Conservation (phyloP, 2,888 invertebrate species). For the Hyles lineata region DNA sequence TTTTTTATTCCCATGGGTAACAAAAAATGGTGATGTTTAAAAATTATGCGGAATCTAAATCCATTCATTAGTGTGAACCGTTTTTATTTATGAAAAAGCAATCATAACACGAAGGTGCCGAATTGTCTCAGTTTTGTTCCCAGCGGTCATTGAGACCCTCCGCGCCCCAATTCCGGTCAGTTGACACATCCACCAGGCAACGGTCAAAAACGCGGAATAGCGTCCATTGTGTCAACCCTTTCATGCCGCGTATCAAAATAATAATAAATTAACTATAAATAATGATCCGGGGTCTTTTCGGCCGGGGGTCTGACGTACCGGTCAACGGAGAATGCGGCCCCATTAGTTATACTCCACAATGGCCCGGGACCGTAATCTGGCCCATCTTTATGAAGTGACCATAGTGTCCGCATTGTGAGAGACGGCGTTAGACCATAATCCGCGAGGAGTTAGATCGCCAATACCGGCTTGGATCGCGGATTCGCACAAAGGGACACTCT, state of each 20-base stretch:
- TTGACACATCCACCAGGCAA: conserved; percentile 58
- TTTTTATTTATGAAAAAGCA: background rate
- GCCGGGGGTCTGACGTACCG: conserved; percentile 72
- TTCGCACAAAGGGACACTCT: conserved; percentile 18
- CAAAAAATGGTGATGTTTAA: background rate
- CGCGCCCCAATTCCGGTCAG: conserved; percentile 54
- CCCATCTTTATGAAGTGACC: conserved; percentile 81
- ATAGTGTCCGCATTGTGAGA: conserved; percentile 69
- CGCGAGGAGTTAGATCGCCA: conserved; percentile 10
- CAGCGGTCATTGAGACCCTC: conserved; percentile 38
- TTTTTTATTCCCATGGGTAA: too few species aligned
- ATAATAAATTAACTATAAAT: conserved; percentile 84
- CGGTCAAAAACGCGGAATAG: conserved; percentile 75
- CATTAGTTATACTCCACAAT: conserved; percentile 81
- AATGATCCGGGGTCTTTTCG: conserved; percentile 58
- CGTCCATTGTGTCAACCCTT: conserved; percentile 73
- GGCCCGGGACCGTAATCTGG: conserved; percentile 67
- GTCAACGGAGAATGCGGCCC: conserved; percentile 79
- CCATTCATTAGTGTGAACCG: conserved; percentile 15
- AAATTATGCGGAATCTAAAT: background rate
- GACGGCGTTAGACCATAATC: conserved; percentile 82
- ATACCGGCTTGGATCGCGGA: conserved; percentile 9
- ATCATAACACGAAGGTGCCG: conserved; percentile 27
- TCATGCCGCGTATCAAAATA: conserved; percentile 82
- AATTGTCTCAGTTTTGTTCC: conserved; percentile 46